Conservation (phyloP, 2,113 vertebrate genomes). For the Cathartes aura region DNA sequence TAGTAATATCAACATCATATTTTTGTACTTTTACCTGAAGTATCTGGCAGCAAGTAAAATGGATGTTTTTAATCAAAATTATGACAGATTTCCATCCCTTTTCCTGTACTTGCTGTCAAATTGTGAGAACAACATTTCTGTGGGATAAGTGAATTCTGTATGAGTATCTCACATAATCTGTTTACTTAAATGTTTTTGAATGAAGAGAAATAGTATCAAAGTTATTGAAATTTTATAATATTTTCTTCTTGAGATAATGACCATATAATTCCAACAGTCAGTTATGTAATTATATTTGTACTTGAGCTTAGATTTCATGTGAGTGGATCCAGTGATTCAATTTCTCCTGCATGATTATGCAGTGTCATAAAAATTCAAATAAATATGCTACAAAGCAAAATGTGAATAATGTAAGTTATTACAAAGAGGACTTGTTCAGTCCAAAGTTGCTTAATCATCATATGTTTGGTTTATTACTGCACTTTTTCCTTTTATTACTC, state of each 20-base stretch:
- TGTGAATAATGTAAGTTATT: conserved; percentile 18
- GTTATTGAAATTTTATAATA: background rate
- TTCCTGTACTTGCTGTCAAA: background rate
- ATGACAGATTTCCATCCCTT: background rate
- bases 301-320: background rate
- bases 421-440: background rate
- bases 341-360: conserved; percentile 23
- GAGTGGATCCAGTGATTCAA: conserved; percentile 1
- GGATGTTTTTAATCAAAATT: background rate
- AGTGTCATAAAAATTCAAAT: conserved; percentile 39
- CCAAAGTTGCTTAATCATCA: conserved; percentile 40
- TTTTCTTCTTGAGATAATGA: background rate
- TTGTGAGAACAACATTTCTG: background rate
- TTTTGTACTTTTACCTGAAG: background rate
- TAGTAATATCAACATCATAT: background rate
- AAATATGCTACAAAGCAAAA: conserved; percentile 29
- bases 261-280: background rate
- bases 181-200: background rate
- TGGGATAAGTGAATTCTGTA: background rate
- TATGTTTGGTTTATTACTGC: conserved; percentile 5
- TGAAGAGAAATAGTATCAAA: background rate
- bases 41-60: background rate
- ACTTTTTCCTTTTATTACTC: conserved; percentile 29
- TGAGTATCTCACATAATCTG: background rate
- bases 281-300: background rate